A percentile compares a stretch with the other conserved stretches of the same genome.
phyloP scores from a whole-genome alignment of 2,797 vertebrate species.

The Dromococcyx pavoninus region DNA sequence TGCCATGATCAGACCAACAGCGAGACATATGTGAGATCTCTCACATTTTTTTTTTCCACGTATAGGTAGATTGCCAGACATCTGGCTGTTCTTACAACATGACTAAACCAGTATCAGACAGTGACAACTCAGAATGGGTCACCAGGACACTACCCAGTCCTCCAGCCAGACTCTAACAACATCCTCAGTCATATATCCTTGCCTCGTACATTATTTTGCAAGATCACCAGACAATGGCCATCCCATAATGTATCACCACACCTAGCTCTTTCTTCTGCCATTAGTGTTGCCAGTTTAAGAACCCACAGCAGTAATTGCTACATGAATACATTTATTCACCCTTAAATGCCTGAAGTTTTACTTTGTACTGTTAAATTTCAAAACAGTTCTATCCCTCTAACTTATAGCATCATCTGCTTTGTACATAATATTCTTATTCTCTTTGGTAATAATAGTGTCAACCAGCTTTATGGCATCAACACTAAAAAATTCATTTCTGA shows the following conservation, averaged over 20 bases:
- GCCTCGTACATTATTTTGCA: background rate
- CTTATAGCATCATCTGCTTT: background rate
- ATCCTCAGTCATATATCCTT: background rate
- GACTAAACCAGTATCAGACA: background rate
- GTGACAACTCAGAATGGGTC: background rate
- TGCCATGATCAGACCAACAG: background rate
- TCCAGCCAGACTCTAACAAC: background rate
- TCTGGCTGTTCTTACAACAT: background rate
- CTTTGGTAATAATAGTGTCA: background rate
- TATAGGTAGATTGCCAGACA: background rate
- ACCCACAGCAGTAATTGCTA: background rate
- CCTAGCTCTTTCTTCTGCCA: background rate
- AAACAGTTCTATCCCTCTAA: background rate
- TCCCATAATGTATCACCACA: background rate
- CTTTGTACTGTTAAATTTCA: background rate
- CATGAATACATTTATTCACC: background rate
- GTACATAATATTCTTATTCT: background rate
- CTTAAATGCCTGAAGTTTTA: background rate
- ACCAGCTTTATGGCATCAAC: background rate
- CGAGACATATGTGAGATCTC: background rate
- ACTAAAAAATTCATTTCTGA: background rate
- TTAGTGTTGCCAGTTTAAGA: background rate
- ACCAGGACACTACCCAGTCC: background rate
- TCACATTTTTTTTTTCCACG: background rate
- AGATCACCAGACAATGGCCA: background rate